Conservation (phyloP, 2,797 vertebrate species). For the Loris lydekkerianus region DNA sequence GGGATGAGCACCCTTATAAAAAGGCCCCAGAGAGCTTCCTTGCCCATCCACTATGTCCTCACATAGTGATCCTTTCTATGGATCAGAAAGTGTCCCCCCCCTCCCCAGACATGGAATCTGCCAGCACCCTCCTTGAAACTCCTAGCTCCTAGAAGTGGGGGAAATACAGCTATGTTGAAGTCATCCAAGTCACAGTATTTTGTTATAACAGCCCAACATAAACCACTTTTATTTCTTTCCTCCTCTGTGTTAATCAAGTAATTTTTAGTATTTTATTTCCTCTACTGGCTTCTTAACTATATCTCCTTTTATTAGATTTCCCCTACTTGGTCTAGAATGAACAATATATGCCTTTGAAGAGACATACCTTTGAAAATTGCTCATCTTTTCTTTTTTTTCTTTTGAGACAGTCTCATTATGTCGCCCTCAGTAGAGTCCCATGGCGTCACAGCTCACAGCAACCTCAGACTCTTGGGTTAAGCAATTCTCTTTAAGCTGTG, state of each 20-base stretch:
- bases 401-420: too few relatives aligned
- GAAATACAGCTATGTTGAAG: background rate
- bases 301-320: background rate
- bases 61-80: background rate
- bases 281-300: background rate
- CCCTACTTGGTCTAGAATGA: background rate
- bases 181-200: background rate
- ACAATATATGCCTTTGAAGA: background rate
- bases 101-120: background rate
- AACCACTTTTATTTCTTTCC: background rate
- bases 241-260: background rate
- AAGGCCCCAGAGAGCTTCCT: background rate
- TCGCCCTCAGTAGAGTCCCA: too few relatives aligned
- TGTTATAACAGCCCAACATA: background rate
- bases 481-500: background rate
- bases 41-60: background rate
- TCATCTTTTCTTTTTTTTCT: background rate
- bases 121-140: background rate
- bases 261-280: slow-evolving; percentile 17
- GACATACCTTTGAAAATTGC: background rate
- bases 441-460: too few relatives aligned
- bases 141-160: background rate
- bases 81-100: background rate
- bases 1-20: background rate
- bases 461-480: too few relatives aligned